Percentiles rank a stretch among this genome's conserved stretches.
These are phyloP conservation scores for Mohoua ochrocephala DNA, from an alignment of 2,113 vertebrate genomes.

Conservation along the genomic window DNA sequence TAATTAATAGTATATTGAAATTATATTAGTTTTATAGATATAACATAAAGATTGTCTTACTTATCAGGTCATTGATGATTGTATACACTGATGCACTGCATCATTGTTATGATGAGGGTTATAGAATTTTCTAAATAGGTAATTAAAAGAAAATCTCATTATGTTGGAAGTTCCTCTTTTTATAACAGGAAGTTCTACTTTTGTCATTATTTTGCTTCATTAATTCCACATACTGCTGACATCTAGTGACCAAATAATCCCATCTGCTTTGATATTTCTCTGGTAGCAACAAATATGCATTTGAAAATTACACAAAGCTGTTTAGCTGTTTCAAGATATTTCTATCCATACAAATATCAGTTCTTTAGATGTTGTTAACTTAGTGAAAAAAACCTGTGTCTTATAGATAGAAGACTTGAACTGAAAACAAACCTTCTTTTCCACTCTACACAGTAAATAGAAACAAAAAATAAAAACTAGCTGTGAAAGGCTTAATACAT, in stretches of 20 bases:
- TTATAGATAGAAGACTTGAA: background rate
- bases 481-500: background rate
- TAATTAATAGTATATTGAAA: background rate
- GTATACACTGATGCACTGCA: background rate
- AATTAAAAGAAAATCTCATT: background rate
- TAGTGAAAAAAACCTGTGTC: background rate
- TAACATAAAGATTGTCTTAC: background rate
- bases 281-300: background rate
- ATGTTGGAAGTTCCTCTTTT: background rate
- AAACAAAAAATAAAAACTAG: background rate
- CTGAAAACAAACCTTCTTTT: background rate
- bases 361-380: background rate
- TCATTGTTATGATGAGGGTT: background rate
- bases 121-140: background rate
- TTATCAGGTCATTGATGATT: background rate
- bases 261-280: background rate
- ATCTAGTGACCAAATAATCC: slow-evolving; percentile 7
- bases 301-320: background rate
- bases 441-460: background rate
- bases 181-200: background rate
- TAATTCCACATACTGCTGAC: slow-evolving; percentile 7
- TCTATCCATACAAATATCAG: background rate
- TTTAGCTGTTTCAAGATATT: background rate
- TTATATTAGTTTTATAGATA: background rate
- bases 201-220: background rate